A percentile compares a stretch with the other conserved stretches of the same genome.
phyloP scores from a whole-genome alignment of 1,140 invertebrate genomes.

The Drosophila pectinifera region DNA sequence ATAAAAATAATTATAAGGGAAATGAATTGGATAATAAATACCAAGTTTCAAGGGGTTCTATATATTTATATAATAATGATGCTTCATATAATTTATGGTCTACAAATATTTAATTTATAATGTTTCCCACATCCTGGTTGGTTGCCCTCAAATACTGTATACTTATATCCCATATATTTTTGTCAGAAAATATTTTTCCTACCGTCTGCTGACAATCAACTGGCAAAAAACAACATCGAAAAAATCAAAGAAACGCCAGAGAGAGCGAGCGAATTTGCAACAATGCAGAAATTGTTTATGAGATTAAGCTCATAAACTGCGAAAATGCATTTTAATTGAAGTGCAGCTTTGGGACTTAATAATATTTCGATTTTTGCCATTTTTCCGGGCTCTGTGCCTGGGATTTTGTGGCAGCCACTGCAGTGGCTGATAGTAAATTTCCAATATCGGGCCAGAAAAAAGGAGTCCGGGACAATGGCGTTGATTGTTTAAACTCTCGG shows the following conservation, averaged over 20 bases:
- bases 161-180: background rate
- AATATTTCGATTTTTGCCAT: conserved; percentile 50
- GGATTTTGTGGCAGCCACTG: conserved; percentile 14
- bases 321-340: conserved; percentile 84
- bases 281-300: conserved; percentile 82
- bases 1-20: conserved; percentile 6
- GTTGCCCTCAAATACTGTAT: background rate
- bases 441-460: conserved; percentile 63
- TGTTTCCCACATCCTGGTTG: background rate
- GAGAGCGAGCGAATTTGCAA: conserved; percentile 56
- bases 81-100: no score
- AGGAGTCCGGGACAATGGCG: conserved; percentile 64
- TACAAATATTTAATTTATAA: background rate
- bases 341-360: conserved; percentile 83
- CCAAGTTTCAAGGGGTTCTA: no score
- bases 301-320: conserved; percentile 82
- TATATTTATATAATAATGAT: no score
- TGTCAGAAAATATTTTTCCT: conserved; percentile 35
- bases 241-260: conserved; percentile 3
- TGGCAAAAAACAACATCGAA: conserved; percentile 16
- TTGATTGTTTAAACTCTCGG: conserved; percentile 76
- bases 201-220: conserved; percentile 62
- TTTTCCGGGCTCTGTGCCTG: conserved; percentile 19
- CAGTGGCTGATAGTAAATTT: conserved; percentile 73
- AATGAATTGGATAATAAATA: no score